Evolutionary conservation across 23 tunicate species (phyloP), one percentile per base, ranked within the genome.

Genomic region (Ciona savignyi): DNA sequence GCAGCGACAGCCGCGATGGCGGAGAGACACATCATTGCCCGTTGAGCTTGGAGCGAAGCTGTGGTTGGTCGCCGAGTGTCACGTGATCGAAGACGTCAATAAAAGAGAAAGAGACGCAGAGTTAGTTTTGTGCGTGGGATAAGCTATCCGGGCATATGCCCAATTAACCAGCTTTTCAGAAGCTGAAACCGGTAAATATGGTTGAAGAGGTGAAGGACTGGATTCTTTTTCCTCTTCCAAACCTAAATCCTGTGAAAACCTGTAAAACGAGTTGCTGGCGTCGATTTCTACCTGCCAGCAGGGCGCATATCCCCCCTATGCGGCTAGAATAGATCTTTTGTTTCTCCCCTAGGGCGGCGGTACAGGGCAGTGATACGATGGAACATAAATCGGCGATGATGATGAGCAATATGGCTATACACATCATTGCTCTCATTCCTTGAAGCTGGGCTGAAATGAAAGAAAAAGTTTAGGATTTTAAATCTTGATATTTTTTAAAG

Each of bases 11-110:
- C 73, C 19, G 51, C 35, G 74, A 85, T 71, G n/a, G 86, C 73
- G 34, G 97, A 86, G 23, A 91, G 48, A 27, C 79, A 79, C 97
- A 91, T 91, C 86, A 91, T 79, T 25, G 86, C 91, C 23, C 97
- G 71, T 60, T 85, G 97, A 30, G 67, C 82, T 71, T 80, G 82
- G 28, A 91, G 85, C 0, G 64, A 32, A 28, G 86, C 97, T 91
- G 85, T 65, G 22, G 9, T 23, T 63, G 26, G 67, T 23, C 67
- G 67, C 22, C 26, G 23, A 11, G 67, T 25, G 22, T 63, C 26
- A 63, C 26, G 28, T 23, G 26, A 9, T 4, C 26, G 28, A 63
- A 9, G 28, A 25, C 67, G 67, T 25, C 67, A 63, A 25, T 63
- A n/a, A 42, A 42, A 63, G 67, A 23, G 67, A 63, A 63, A 63